These are phyloP conservation scores for Cisticola juncidis DNA, from an alignment of 2,113 vertebrate genomes.

Conservation along the genomic window DNA sequence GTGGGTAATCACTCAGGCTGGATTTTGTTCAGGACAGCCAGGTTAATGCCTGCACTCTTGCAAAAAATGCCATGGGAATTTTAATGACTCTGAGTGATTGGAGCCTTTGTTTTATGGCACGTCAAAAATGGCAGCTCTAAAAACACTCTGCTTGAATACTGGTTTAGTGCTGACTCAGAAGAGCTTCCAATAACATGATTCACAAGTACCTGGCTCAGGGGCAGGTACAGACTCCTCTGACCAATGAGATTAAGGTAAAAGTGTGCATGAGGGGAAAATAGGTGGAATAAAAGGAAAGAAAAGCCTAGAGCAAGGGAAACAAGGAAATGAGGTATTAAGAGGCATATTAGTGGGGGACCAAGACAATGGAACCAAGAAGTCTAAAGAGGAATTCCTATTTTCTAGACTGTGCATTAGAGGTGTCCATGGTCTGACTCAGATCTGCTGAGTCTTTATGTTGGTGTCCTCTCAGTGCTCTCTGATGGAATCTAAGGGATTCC, in stretches of 20 bases:
- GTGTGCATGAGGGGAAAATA: neutral
- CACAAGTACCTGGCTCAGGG: neutral
- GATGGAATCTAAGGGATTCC: neutral
- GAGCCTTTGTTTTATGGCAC: constrained; percentile 57
- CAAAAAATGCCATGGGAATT: constrained; percentile 70
- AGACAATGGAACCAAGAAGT: neutral
- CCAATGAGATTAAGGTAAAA: neutral
- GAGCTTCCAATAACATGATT: constrained; percentile 9
- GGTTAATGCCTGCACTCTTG: constrained; percentile 65
- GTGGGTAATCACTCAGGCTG: constrained; percentile 66
- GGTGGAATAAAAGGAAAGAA: neutral
- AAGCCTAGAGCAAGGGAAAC: neutral
- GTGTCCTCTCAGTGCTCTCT: neutral
- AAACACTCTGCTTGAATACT: constrained; percentile 20
- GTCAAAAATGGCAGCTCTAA: constrained; percentile 54
- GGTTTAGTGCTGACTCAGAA: constrained; percentile 61
- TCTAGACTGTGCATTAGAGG: neutral
- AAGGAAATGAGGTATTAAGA: neutral
- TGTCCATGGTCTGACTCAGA: neutral
- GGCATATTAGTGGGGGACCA: neutral
- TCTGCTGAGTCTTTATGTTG: neutral
- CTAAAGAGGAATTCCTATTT: neutral
- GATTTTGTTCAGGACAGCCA: constrained; percentile 67
- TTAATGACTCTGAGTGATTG: constrained; percentile 64
- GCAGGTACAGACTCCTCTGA: neutral